Percentiles rank a stretch among this genome's conserved stretches.
Evolutionary conservation across 2,113 vertebrate genomes (phyloP).

Genomic region (Ibidorhyncha struthersii): DNA sequence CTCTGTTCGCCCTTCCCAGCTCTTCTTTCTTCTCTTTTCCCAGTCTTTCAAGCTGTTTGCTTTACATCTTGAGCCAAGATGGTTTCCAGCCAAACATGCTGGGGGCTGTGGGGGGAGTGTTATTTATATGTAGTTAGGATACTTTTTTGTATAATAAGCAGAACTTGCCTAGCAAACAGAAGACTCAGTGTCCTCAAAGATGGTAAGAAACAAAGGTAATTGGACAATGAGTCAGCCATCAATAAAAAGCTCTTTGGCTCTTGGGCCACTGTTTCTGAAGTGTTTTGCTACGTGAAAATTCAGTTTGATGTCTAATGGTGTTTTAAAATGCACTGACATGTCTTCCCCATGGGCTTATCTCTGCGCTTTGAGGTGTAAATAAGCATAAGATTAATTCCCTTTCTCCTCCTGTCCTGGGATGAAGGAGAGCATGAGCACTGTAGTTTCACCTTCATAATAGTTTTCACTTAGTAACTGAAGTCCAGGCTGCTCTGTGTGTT

Average conservation of each 20-base stretch:
- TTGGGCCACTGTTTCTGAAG: background rate
- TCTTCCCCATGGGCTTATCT: background rate
- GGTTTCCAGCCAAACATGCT: background rate
- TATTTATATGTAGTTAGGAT: background rate
- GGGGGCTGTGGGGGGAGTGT: background rate
- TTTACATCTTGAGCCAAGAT: background rate
- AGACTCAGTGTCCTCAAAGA: background rate
- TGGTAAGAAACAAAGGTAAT: background rate
- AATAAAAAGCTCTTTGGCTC: background rate
- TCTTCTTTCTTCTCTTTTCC: background rate
- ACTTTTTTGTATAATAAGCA: background rate
- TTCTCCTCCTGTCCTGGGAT: background rate
- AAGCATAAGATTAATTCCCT: background rate
- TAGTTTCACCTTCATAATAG: background rate
- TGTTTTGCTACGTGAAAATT: background rate
- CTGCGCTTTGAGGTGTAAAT: background rate
- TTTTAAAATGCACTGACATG: rapidly evolving
- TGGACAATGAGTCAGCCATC: background rate
- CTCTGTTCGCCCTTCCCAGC: background rate
- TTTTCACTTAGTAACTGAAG: background rate
- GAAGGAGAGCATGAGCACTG: background rate
- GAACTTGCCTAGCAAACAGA: background rate
- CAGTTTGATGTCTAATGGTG: background rate
- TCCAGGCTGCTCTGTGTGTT: background rate
- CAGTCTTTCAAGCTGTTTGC: background rate